Evolutionary conservation across 2,888 invertebrate species (phyloP).

Genomic region (Meliscaeva auricollis): DNA sequence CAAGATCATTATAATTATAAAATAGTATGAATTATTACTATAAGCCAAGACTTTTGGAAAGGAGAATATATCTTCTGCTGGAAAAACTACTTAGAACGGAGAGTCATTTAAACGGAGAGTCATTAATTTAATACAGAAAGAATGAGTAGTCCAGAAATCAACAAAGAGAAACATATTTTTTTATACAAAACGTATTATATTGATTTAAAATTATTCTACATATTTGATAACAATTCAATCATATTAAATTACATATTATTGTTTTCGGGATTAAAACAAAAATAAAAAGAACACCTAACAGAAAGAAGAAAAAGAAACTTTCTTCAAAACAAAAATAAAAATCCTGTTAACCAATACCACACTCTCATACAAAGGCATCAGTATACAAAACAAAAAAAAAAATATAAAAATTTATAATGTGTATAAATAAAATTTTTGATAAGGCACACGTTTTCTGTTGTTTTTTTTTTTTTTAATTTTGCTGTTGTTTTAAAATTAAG

Average conservation of each 20-base stretch:
- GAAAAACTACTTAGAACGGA: no score
- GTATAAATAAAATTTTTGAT: slow-evolving; percentile 31
- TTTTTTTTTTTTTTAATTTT: background rate
- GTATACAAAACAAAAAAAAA: no score
- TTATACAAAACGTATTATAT: slow-evolving; percentile 66
- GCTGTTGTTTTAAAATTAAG: slow-evolving; percentile 22
- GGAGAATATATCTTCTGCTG: no score
- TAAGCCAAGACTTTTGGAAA: no score
- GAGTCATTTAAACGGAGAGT: no score
- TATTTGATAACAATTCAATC: slow-evolving; percentile 63
- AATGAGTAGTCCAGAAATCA: no score
- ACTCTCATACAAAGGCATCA: background rate
- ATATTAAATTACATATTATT: slow-evolving; percentile 47
- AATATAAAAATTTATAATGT: no score
- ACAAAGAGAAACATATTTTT: slow-evolving; percentile 8
- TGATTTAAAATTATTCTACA: slow-evolving; percentile 57
- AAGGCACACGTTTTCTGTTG: slow-evolving; percentile 55
- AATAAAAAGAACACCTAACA: slow-evolving; percentile 21
- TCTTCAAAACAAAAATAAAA: background rate
- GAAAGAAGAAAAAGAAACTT: background rate
- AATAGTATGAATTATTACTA: no score
- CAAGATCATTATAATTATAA: no score
- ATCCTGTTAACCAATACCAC: background rate
- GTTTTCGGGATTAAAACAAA: slow-evolving; percentile 10
- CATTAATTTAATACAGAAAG: no score